phyloP scores from a whole-genome alignment of 2,797 vertebrate genomes.

The Enteromius trimaculatus region DNA sequence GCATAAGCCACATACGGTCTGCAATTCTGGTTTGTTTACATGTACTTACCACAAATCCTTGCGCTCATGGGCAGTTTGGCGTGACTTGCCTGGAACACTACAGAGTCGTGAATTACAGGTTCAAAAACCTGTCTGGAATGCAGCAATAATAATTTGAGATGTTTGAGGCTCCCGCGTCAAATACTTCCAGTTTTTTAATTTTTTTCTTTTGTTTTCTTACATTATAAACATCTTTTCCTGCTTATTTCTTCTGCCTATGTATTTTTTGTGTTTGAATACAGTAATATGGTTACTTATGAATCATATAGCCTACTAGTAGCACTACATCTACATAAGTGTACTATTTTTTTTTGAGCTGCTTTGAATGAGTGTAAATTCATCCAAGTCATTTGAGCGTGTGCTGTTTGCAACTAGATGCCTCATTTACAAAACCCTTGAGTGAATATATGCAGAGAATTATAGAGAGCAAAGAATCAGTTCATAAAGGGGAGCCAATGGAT shows the following conservation, averaged over 20 bases:
- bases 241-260: not conserved
- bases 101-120: too few relatives aligned
- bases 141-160: not conserved
- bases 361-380: conserved; percentile 1
- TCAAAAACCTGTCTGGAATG: too few relatives aligned
- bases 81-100: too few relatives aligned
- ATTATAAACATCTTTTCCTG: not conserved
- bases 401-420: conserved; percentile 24
- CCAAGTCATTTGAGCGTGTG: conserved; percentile 9
- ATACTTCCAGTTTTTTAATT: not conserved
- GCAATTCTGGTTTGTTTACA: too few relatives aligned
- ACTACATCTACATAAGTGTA: not conserved
- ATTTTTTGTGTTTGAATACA: not conserved
- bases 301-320: not conserved
- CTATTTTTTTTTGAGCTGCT: not conserved
- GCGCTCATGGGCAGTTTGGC: too few relatives aligned
- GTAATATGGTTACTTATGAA: not conserved
- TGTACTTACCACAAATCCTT: too few relatives aligned
- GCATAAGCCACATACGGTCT: too few relatives aligned
- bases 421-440: conserved; percentile 2
- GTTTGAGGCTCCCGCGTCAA: not conserved
- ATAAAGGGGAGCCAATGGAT: conserved; percentile 34
- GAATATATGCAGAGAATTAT: conserved; percentile 35
- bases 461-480: conserved; percentile 28
- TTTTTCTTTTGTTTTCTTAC: not conserved